These are phyloP conservation scores for Asobara japonica DNA, from an alignment of 1,140 invertebrate species.

Conservation along the genomic window DNA sequence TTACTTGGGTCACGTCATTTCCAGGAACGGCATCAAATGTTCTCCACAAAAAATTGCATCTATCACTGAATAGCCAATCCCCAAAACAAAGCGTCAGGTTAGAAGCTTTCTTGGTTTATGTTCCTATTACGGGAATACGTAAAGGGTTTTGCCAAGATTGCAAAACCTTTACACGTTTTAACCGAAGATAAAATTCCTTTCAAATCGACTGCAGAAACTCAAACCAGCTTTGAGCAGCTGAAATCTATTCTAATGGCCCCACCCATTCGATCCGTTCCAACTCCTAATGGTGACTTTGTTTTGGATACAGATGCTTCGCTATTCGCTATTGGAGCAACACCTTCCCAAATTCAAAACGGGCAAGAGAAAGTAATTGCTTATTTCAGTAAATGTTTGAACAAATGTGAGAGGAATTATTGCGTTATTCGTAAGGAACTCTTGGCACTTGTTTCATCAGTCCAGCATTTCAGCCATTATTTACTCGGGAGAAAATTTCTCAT, in stretches of 20 bases:
- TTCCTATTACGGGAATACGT: no score
- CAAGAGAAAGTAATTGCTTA: no score
- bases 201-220: background rate
- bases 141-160: no score
- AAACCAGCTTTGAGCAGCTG: background rate
- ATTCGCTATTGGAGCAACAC: no score
- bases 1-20: background rate
- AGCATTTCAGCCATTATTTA: slow-evolving; percentile 42
- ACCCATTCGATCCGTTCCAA: background rate
- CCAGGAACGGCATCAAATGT: no score
- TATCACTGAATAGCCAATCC: no score
- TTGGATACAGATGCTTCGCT: no score
- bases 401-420: slow-evolving; percentile 42
- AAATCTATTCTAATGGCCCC: background rate
- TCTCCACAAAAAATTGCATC: no score
- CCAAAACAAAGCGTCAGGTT: no score
- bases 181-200: slow-evolving; percentile 1
- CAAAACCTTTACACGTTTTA: background rate
- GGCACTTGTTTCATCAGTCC: slow-evolving; percentile 38
- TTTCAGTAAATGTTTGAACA: background rate
- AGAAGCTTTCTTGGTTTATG: no score
- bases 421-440: slow-evolving; percentile 42
- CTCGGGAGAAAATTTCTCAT: slow-evolving; percentile 36
- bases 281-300: background rate
- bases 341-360: no score